phyloP scores from a whole-genome alignment of 1,140 invertebrate species.

The Yoshiicerus persimilis region DNA sequence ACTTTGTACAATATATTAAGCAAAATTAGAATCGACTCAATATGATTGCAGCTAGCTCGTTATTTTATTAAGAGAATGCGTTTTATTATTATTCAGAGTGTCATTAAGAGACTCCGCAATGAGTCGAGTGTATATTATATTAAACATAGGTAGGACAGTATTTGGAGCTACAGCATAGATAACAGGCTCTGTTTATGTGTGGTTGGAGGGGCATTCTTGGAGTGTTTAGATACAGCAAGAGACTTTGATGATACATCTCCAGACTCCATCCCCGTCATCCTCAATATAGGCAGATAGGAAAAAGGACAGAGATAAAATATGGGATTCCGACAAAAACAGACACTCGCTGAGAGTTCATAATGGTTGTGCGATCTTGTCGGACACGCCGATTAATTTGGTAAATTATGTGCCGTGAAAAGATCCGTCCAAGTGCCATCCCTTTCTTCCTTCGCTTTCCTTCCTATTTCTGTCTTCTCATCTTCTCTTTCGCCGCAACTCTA shows the following conservation, averaged over 20 bases:
- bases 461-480: slow-evolving; percentile 13
- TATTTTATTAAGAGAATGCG: too few species aligned
- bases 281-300: background rate
- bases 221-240: background rate
- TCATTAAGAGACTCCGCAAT: too few species aligned
- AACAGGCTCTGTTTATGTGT: background rate
- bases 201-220: background rate
- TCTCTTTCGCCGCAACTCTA: background rate
- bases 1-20: too few species aligned
- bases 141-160: too few species aligned
- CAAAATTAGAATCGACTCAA: too few species aligned
- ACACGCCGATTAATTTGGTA: slow-evolving; percentile 50
- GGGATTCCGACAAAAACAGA: slow-evolving; percentile 47
- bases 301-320: slow-evolving; percentile 39
- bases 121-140: too few species aligned
- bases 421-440: slow-evolving; percentile 9
- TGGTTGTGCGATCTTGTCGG: slow-evolving; percentile 46
- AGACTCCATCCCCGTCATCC: background rate
- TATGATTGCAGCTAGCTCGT: too few species aligned
- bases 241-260: background rate
- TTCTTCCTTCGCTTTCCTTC: background rate
- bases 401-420: slow-evolving; percentile 47
- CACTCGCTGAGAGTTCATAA: slow-evolving; percentile 45
- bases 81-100: too few species aligned
- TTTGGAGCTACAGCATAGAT: background rate